Base-by-base conservation (phyloP, 2,888 invertebrate species). In the Vesta saturnalis region DNA sequence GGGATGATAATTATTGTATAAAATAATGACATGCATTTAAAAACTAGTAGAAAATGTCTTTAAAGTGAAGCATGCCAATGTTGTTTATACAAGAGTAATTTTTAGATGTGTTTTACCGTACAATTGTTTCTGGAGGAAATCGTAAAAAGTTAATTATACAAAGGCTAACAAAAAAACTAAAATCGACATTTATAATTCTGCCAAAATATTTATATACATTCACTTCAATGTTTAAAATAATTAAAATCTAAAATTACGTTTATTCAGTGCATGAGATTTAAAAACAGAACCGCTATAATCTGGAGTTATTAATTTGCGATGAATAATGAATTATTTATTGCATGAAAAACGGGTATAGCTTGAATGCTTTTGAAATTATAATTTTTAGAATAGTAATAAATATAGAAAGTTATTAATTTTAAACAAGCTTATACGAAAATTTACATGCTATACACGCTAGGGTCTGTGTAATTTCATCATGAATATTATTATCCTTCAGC, bases 351-450 rank as follows among this genome's bases (percentile, higher is more conserved):
- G 19, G 19, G 21, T 19, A 8, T 18, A 18, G 49, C 54, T 54
- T 60, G 2, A 15, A 57, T 10, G 35, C 15, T 57, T 57, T 57
- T 57, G 15, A 8, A 56, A 6, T 23, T 30, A 35, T 57, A 60
- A 49, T 60, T 62, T 62, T 54, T 62, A 35, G 47, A 55, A 39
- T 39, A 15, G 19, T 39, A 21, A 55, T 55, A 19, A 54, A 52
- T 35, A 62, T 46, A 21, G 19, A 43, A 18, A 14, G 35, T 21
- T 62, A 54, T 55, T 22, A 62, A 62, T 43, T 39, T 54, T 35
- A 55, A 62, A 61, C 61, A 35, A 61, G 61, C 52, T 61, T 61
- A 21, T 39, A 43, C 19, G 3, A 39, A 62, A 62, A 60, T 60
- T 60, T 60, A 30, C 60, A 52, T 54, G 49, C 35, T 10, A n/a